Evolutionary conservation across 2,113 vertebrate species (phyloP), one percentile per base, ranked within the genome.

Genomic region (Ceyx cyanopectus): DNA sequence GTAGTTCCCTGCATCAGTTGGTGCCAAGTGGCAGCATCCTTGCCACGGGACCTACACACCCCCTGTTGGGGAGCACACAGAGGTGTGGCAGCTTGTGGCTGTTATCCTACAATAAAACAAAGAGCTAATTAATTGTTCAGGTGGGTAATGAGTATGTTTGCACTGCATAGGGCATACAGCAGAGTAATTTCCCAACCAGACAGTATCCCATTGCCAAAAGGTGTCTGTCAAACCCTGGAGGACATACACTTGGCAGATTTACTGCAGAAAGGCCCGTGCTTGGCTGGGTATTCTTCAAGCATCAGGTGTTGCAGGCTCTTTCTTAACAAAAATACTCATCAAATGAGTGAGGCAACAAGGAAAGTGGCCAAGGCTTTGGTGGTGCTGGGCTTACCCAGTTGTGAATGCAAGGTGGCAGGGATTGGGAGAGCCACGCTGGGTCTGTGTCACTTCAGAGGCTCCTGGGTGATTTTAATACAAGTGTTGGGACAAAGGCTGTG

Each of bases 101-200:
- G 30, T 32, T 45, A 21, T 12, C 34, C 27, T 58, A 32, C 58
- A 13, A 43, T n/a, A 50, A 37, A 41, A 34, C 43, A 23, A 41
- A 32, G 5, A 5, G 8, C 4, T 37, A 76, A 53, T 23, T 51
- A 53, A 65, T 51, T 9, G 4, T 83, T 66, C 24, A 37, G 24
- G 29, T 63, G 30, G 30, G 30, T 63, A 51, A 62, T 26, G 45
- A 41, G 16, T 40, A 24, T 0, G 2, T 76, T 54, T 23, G 41
- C 26, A 15, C 7, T 4, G 16, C 0, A 0, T 48, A 15, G 75
- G 41, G 17, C 3, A 0, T 48, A 30, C 94, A 98, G 98, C 97
- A 96, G 94, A 97, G 98, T 98, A 94, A 97, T 98, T 98, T 98
- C 97, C 97, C 96, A 95, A 94, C 98, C 97, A 97, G 97, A 95